Conservation (phyloP, 1,140 invertebrate genomes). For the Drosophila bipectinata region DNA sequence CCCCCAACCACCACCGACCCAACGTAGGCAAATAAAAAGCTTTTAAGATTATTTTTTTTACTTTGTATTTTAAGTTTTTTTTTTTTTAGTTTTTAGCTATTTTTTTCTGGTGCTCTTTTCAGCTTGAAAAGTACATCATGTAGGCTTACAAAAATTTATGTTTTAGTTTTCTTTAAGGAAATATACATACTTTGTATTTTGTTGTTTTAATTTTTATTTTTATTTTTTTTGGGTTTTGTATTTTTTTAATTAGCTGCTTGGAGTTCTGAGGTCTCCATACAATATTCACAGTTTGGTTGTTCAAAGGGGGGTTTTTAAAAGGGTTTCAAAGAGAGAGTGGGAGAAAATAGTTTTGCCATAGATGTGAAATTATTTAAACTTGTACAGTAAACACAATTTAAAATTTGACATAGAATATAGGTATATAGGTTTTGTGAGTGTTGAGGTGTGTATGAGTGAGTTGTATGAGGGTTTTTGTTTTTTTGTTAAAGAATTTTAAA, state of each 20-base stretch:
- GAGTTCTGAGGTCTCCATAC: slow-evolving; percentile 28
- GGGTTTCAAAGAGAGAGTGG: slow-evolving; percentile 9
- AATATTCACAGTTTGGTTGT: slow-evolving; percentile 66
- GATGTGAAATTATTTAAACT: slow-evolving; percentile 32
- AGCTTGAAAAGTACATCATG: slow-evolving; percentile 35
- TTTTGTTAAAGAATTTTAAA: slow-evolving; percentile 48
- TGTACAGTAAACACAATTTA: slow-evolving; percentile 44
- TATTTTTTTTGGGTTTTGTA: slow-evolving; percentile 28
- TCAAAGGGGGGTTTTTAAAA: slow-evolving; percentile 22
- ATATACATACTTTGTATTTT: slow-evolving; percentile 77
- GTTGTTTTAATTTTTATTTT: slow-evolving; percentile 42
- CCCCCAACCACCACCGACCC: not conserved
- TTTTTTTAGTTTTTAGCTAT: slow-evolving; percentile 22
- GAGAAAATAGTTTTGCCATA: slow-evolving; percentile 35
- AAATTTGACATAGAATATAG: slow-evolving; percentile 53
- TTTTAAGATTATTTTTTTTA: slow-evolving; percentile 57
- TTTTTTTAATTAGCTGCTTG: slow-evolving; percentile 42
- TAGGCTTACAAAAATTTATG: slow-evolving; percentile 53
- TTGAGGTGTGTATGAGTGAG: slow-evolving; percentile 2
- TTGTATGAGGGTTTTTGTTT: slow-evolving; percentile 11
- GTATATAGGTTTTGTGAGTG: slow-evolving; percentile 11
- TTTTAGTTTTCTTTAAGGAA: slow-evolving; percentile 66
- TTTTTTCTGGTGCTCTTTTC: slow-evolving; percentile 25
- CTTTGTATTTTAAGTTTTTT: slow-evolving; percentile 62
- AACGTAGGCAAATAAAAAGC: slow-evolving; percentile 60